Evolutionary conservation across 2,888 invertebrate genomes (phyloP), one percentile per base, ranked within the genome.

Genomic region (Himalopsyche tibetana): DNA sequence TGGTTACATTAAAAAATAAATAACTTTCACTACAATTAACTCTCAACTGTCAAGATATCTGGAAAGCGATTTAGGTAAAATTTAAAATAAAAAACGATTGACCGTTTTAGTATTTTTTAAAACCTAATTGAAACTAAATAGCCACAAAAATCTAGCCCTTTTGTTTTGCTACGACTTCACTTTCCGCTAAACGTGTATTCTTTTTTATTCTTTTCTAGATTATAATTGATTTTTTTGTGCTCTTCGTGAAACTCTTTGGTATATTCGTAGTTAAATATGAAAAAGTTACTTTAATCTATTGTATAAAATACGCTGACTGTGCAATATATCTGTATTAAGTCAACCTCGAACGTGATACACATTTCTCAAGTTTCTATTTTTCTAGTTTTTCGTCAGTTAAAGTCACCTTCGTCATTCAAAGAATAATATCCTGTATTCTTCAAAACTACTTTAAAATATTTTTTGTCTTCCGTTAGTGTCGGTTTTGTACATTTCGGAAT

Each of bases 291-390:
- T 51, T 15, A 4, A 51, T 51, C 51, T 51, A 12, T 51, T 15
- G 51, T 15, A 51, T 51, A 15, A 12, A 51, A 51, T 63, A 63
- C 19, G 19, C 63, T 19, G 63, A 3, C 63, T 56, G n/a, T n/a
- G 56, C 56, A 63, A 4, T 63, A 63, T 63, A 19, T 28, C 63
- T 11, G 63, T 19, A 63, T 63, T 28, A 63, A 63, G n/a, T 19
- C 28, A 19, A 63, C 63, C 63, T 63, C 63, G 63, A 19, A 63
- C 63, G 63, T n/a, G 19, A 19, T 63, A 63, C n/a, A 63, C 11
- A 63, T 63, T 63, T 63, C 28, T 63, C 6, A 63, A 9, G 28
- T 63, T 63, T 63, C 63, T 19, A 63, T 63, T 63, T 63, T 63
- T 28, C 19, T 19, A 9, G 19, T 63, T 63, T 63, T 63, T 28